Conservation (phyloP, 30 jellyfish, hydroid and myxozoan species). For the Aurelia sp. region DNA sequence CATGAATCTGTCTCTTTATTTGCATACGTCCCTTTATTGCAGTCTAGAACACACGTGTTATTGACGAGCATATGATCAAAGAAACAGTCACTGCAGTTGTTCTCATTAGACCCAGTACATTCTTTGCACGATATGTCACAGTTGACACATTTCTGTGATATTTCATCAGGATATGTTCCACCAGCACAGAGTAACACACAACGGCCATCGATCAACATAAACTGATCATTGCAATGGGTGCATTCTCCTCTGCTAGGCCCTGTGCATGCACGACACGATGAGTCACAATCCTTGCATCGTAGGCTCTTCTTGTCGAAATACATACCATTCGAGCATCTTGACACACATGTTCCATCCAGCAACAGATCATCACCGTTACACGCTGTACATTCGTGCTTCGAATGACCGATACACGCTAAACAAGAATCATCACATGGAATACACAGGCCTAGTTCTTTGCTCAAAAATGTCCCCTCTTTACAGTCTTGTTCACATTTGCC, state of each 20-base stretch:
- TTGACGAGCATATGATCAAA: neutral
- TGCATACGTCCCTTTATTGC: slow-evolving; percentile 44
- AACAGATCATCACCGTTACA: slow-evolving; percentile 56
- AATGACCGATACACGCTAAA: slow-evolving; percentile 75
- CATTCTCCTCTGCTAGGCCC: slow-evolving; percentile 51
- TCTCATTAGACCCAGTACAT: slow-evolving; percentile 50
- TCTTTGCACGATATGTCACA: slow-evolving; percentile 64
- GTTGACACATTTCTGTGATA: slow-evolving; percentile 3
- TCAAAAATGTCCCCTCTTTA: slow-evolving; percentile 42
- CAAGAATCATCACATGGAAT: slow-evolving; percentile 83
- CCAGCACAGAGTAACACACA: slow-evolving; percentile 49
- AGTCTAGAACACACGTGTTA: slow-evolving; percentile 30
- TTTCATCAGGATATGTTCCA: slow-evolving; percentile 37
- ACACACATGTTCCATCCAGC: slow-evolving; percentile 58
- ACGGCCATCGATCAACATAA: slow-evolving; percentile 25
- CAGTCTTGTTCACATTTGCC: slow-evolving; percentile 69
- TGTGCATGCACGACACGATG: slow-evolving; percentile 60
- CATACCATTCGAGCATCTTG: slow-evolving; percentile 51
- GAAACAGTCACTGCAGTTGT: slow-evolving; percentile 61
- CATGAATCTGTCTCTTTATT: slow-evolving; percentile 23
- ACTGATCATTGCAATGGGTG: slow-evolving; percentile 48
- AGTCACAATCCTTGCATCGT: slow-evolving; percentile 45
- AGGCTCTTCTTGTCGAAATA: slow-evolving; percentile 17
- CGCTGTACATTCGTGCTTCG: slow-evolving; percentile 72
- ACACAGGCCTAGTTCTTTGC: slow-evolving; percentile 50